Base-by-base conservation (phyloP, 2,113 vertebrate species). In the Mionectes macconnelli region DNA sequence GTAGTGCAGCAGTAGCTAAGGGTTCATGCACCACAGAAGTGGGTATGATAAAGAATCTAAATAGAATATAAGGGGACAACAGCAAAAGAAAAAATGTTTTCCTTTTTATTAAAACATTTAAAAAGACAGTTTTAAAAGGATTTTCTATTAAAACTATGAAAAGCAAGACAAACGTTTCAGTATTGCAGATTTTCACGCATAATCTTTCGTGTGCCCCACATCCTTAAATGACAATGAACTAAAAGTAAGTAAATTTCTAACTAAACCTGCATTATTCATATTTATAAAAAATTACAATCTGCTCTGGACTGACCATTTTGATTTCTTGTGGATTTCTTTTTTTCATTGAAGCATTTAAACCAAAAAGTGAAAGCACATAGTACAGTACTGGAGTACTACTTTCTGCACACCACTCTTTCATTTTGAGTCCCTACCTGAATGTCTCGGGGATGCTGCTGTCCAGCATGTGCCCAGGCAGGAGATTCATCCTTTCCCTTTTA, bases 1-100 rank as follows among this genome's bases (percentile, higher is more conserved):
- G 70, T 28, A 56, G 30, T 4, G 24, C 67, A 42, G n/a, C 9
- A 28, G 52, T 25, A 82, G 53, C 17, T 40, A 64, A 67, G 30
- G 0, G 0, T 64, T 82, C 63, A 57, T 35, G 40, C 39, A 77
- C 42, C 37, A 44, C 2, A 1, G 23, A 42, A 72, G 25, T 7
- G 7, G 35, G 14, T 23, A 37, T 2, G 6, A 47, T 10, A 37
- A 64, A 56, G 17, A 88, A 8, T 17, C 40, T 39, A 37, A 88
- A 90, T n/a, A 66, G 89, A 88, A 75, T 56, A 83, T 14, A 56
- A 83, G 24, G 15, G 13, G 7, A 45, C 19, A 76, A 53, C 4
- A 73, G n/a, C 62, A 62, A 59, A 53, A 73, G 5, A 53, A 75
- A 68, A 75, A 68, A n/a, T 14, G 2, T 24, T 69, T 79, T 76